Evolutionary conservation across 2,797 vertebrate species (phyloP), one percentile per base, ranked within the genome.

Genomic region (Morelia viridis): DNA sequence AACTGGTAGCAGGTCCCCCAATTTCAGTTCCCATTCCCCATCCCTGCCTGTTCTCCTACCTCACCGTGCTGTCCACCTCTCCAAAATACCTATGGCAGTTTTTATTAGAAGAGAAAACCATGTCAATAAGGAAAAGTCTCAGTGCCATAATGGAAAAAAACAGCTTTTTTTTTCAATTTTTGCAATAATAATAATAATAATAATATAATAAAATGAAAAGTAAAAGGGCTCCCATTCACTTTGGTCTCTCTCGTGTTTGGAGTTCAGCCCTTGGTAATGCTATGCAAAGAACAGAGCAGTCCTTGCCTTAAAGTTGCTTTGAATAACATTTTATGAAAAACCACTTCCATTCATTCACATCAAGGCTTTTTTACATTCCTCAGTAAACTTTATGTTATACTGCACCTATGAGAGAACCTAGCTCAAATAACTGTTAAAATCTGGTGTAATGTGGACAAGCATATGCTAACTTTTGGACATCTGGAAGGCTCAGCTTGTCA

Each of bases 361-460:
- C 13, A 15, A 90, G 31, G 1, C 58, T 91, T 13, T 89, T 96
- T 71, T 15, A 85, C 93, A 62, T 90, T 61, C 9, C 53, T 89
- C 80, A 65, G 91, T 96, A 92, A 95, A 62, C 15, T 60, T 17
- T 19, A 85, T 2, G 83, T 71, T 91, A 87, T 95, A 58, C 90
- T 71, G 95, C 53, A 46, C 88, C 35, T 91, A 28, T 35, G 83
- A 94, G 88, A 35, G 89, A 86, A 64, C 61, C 92, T 11, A 94
- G 26, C 50, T 86, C 10, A 84, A 89, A 89, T 94, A 58, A 80
- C 19, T 0, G 86, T 92, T 91, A 94, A 91, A 85, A 94, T 85
- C 91, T 94, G 95, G 71, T 90, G 10, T 50, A 90, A n/a, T 92
- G 58, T 94, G 24, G 46, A 89, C 56, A 46, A 11, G 35, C 41